Evolutionary conservation across 2,888 invertebrate species (phyloP).

Genomic region (Sarcophaga rosellei): DNA sequence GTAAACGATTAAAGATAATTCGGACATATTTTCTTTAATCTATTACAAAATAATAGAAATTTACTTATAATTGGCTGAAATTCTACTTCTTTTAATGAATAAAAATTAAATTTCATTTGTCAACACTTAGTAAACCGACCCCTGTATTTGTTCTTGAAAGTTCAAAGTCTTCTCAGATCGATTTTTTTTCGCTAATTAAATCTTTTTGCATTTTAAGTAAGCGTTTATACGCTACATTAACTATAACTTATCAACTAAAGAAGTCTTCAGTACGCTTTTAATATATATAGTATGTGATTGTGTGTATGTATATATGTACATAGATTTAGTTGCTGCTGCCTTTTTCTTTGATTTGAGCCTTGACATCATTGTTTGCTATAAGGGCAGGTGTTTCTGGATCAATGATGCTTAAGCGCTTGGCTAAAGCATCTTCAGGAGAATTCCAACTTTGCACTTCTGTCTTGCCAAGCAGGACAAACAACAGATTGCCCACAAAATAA

Average conservation of each 20-base stretch:
- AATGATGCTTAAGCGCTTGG: slow-evolving; percentile 62
- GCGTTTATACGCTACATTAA: not conserved
- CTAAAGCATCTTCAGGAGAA: slow-evolving; percentile 79
- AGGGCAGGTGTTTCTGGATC: slow-evolving; percentile 70
- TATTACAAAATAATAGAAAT: too few species aligned
- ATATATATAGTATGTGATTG: slow-evolving; percentile 15
- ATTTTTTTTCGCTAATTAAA: too few species aligned
- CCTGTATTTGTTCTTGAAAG: too few species aligned
- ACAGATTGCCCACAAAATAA: slow-evolving; percentile 82
- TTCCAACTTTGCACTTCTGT: slow-evolving; percentile 85
- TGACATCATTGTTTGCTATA: slow-evolving; percentile 65
- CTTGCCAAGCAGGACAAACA: slow-evolving; percentile 83
- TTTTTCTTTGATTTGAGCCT: slow-evolving; percentile 65
- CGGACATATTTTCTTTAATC: too few species aligned
- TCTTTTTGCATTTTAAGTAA: too few species aligned
- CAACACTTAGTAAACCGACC: too few species aligned
- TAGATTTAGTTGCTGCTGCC: slow-evolving; percentile 60
- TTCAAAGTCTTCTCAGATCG: too few species aligned
- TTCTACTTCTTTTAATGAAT: too few species aligned
- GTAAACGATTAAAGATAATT: too few species aligned
- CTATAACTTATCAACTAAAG: slow-evolving; percentile 66
- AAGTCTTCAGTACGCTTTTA: slow-evolving; percentile 72
- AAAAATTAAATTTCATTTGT: too few species aligned
- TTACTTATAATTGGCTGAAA: too few species aligned
- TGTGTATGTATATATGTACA: too few species aligned